These are phyloP conservation scores for Ostrea edulis DNA, from an alignment of 1,140 invertebrate genomes.

Conservation along the genomic window DNA sequence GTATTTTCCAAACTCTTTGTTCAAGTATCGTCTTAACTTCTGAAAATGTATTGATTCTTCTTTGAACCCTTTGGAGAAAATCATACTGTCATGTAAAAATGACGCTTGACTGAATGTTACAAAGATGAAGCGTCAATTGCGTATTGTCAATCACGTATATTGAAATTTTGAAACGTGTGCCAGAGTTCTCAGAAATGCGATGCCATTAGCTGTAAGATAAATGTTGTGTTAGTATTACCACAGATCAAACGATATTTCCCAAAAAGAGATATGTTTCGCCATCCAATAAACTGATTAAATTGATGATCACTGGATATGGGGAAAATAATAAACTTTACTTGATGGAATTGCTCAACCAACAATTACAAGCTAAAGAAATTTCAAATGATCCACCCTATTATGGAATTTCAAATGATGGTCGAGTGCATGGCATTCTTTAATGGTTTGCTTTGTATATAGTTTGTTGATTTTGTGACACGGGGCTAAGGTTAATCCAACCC, in stretches of 20 bases:
- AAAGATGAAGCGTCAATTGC: neutral
- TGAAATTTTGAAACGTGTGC: neutral
- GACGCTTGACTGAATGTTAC: neutral
- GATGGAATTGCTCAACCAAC: neutral
- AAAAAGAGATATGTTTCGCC: neutral
- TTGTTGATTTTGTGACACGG: constrained; percentile 13
- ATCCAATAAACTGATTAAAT: neutral
- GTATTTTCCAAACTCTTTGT: too few species aligned
- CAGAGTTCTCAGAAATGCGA: neutral
- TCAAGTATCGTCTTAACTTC: too few species aligned
- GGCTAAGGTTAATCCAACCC: neutral
- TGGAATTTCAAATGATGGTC: neutral
- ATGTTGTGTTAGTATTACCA: neutral
- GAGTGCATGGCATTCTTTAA: neutral
- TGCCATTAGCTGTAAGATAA: neutral
- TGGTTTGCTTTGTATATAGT: neutral
- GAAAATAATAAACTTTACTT: neutral
- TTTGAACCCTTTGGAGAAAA: too few species aligned
- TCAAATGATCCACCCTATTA: neutral
- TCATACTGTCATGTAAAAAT: neutral
- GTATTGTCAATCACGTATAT: neutral
- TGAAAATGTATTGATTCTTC: too few species aligned
- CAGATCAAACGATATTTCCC: neutral
- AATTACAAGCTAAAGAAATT: neutral
- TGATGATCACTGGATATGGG: neutral